A percentile compares a stretch with the other conserved stretches of the same genome.
Conservation (phyloP, 2,797 vertebrate species). For the Epinephelus malabaricus region DNA sequence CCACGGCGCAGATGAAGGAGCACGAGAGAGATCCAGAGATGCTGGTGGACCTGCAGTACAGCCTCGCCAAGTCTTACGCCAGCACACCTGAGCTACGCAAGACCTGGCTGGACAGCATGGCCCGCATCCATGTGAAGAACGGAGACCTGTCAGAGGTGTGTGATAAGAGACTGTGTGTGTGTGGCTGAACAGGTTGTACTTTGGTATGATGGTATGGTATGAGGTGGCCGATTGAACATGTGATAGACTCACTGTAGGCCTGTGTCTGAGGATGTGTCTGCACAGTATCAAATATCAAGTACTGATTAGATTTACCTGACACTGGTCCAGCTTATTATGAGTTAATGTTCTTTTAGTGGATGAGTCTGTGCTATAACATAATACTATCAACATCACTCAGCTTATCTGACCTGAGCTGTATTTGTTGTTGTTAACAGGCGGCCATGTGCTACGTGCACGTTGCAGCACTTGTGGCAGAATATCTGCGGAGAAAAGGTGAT, state of each 20-base stretch:
- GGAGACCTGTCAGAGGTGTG: slow-evolving; percentile 96
- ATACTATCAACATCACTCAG: background rate
- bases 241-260: background rate
- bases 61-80: slow-evolving; percentile 97
- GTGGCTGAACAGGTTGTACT: background rate
- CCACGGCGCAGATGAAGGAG: slow-evolving; percentile 99
- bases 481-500: slow-evolving; percentile 95
- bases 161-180: background rate
- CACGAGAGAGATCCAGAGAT: slow-evolving; percentile 98
- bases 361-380: background rate
- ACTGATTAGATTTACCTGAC: background rate
- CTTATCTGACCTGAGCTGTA: slow-evolving; percentile 22
- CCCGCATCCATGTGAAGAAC: slow-evolving; percentile 97
- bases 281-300: background rate
- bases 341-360: background rate
- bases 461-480: slow-evolving; percentile 96
- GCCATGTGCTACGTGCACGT: slow-evolving; percentile 99
- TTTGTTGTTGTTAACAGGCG: slow-evolving; percentile 84
- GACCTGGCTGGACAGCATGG: slow-evolving; percentile 99
- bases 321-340: slow-evolving; percentile 1
- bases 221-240: background rate
- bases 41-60: slow-evolving; percentile 98
- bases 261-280: background rate
- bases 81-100: slow-evolving; percentile 98
- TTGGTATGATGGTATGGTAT: background rate